Conservation (phyloP, 2,888 invertebrate genomes). For the Dorcus hopei region DNA sequence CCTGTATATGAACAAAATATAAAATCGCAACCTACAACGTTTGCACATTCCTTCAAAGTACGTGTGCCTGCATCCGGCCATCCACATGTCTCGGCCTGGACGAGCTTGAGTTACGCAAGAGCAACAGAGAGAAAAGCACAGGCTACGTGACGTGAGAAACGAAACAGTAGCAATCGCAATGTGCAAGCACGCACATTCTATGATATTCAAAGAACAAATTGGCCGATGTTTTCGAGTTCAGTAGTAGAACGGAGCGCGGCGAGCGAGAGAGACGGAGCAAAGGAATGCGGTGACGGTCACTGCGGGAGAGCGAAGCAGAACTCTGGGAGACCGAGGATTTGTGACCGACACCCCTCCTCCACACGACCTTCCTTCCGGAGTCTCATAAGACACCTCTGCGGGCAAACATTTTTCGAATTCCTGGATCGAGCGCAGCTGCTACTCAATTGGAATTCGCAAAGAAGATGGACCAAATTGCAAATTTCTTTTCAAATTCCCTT, state of each 20-base stretch:
- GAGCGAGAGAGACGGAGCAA: slow-evolving; percentile 10
- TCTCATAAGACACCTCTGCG: slow-evolving; percentile 26
- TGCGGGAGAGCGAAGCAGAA: slow-evolving; percentile 7
- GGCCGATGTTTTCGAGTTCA: not conserved
- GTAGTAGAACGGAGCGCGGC: not conserved
- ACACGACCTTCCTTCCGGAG: slow-evolving; percentile 32
- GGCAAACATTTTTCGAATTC: too few species aligned
- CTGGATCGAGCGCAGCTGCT: too few species aligned
- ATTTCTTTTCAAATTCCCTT: too few species aligned
- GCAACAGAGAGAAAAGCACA: too few species aligned
- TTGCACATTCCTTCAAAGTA: too few species aligned
- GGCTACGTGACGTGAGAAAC: not conserved
- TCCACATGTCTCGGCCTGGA: too few species aligned
- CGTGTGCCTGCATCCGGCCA: too few species aligned
- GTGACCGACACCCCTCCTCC: slow-evolving; percentile 5
- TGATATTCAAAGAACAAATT: not conserved
- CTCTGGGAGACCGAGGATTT: not conserved
- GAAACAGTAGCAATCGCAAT: slow-evolving; percentile 1
- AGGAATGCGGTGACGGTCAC: slow-evolving; percentile 26
- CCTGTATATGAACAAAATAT: too few species aligned
- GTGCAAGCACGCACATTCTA: slow-evolving; percentile 1
- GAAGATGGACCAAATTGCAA: too few species aligned
- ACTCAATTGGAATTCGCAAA: too few species aligned
- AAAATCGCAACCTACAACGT: too few species aligned
- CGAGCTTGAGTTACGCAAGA: too few species aligned